Evolutionary conservation across 2,888 invertebrate genomes (phyloP), one percentile per base, ranked within the genome.

Genomic region (Cryptophagus acutangulus): DNA sequence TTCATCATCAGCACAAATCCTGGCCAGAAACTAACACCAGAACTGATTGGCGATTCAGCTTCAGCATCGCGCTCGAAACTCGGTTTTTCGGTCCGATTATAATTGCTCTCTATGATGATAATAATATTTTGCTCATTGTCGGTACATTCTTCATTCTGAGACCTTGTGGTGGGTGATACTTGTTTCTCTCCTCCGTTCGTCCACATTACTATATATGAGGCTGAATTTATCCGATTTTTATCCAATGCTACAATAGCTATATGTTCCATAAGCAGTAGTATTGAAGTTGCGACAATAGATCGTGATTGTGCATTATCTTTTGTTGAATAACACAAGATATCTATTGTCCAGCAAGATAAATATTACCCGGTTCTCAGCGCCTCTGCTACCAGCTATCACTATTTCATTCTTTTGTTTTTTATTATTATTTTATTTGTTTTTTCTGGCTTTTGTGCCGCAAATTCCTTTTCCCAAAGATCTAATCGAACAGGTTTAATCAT

Each of bases 271-370:
- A 50, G 47, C 51, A 50, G 56, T 51, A 45, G 54, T 52, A 55
- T 60, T 58, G 55, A 59, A 52, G 45, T 52, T 52, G 61, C 54
- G 62, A 63, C 64, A 63, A 63, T 62, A 57, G 59, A 59, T 59
- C 62, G 61, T 63, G 65, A 65, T 61, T 59, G 57, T 59, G 65
- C 63, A 59, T 49, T 63, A 65, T 63, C 62, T 63, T 55, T 58
- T 58, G 59, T 61, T 54, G 48, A 55, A 53, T 59, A 62, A 60
- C 56, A 55, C 53, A 58, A 57, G 60, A 60, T 58, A 59, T 58
- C 62, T 59, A 63, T 62, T 63, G 63, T 63, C 54, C 53, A 54
- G 49, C 57, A 59, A 61, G 58, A 62, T 63, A 63, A 63, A 63
- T 63, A 63, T 63, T 61, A 52, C 56, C 57, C 47, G 51, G 55